phyloP scores from a whole-genome alignment of 2,888 invertebrate species.

The Drosophila yooni region DNA sequence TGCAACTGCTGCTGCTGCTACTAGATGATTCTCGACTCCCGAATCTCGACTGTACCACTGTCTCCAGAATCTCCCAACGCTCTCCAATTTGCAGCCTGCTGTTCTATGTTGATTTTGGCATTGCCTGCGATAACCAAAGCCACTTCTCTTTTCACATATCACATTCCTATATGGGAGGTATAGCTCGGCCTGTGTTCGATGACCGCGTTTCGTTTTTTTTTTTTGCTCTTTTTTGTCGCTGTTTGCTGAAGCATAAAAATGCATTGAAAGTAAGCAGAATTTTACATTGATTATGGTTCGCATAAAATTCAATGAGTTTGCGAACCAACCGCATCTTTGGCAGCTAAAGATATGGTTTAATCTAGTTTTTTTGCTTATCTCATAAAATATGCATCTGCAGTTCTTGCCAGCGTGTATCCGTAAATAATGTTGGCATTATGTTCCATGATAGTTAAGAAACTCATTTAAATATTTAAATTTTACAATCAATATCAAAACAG shows the following conservation, averaged over 20 bases:
- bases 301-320: slow-evolving; percentile 72
- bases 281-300: slow-evolving; percentile 66
- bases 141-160: slow-evolving; percentile 24
- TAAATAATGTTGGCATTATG: background rate
- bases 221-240: slow-evolving; percentile 12
- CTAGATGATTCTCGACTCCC: slow-evolving; percentile 18
- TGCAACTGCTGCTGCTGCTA: slow-evolving; percentile 2
- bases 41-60: slow-evolving; percentile 10
- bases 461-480: background rate
- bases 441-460: background rate
- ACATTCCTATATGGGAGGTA: slow-evolving; percentile 26
- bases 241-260: slow-evolving; percentile 52
- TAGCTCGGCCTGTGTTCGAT: slow-evolving; percentile 61
- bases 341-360: slow-evolving; percentile 40
- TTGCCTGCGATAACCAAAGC: slow-evolving; percentile 55
- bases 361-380: slow-evolving; percentile 11
- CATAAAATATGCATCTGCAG: slow-evolving; percentile 4
- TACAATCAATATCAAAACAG: background rate
- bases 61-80: slow-evolving; percentile 15
- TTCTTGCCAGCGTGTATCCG: background rate
- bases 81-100: background rate
- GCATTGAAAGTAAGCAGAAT: slow-evolving; percentile 60
- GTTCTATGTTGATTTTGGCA: slow-evolving; percentile 25
- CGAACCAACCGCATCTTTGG: slow-evolving; percentile 42
- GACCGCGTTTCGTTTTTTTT: slow-evolving; percentile 65